Base-by-base conservation (phyloP, 1,140 invertebrate species). In the Arctopsyche grandis region DNA sequence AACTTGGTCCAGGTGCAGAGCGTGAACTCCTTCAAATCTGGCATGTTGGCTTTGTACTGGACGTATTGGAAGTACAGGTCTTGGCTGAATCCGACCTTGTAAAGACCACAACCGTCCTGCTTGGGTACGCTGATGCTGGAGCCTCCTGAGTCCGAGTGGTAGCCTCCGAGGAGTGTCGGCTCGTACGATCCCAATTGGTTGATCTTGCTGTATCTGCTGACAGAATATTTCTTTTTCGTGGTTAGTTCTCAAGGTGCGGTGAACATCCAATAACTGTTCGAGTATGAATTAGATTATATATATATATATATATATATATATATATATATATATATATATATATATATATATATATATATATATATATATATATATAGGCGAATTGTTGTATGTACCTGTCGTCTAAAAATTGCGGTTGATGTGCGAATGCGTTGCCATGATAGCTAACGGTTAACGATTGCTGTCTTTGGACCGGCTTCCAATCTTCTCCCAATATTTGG, bases 1-100 rank as follows among this genome's bases (percentile, higher is more conserved):
- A 94, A 95, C 82, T 94, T 94, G 76, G 90, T 92, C 94, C 94
- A 96, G 84, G 91, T 90, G 83, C 94, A 96, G 0, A 95, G 86
- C 0, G 94, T 95, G 83, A 95, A 95, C 84, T 95, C 94, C 81
- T 94, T 93, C 69, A 95, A 82, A 79, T 94, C 91, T 0, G 94
- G 93, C 7, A 96, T 80, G 19, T 90, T 83, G 16, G 88, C 90
- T 77, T 93, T 92, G 84, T 94, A 95, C 76, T 93, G 91, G 21
- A 95, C 84, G 19, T 91, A 91, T 85, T 93, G 92, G 79, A 91
- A 92, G 83, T 91, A 92, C 1, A 92, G 84, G 70, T 93, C 92
- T 83, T 93, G 93, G 73, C 86, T 89, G 73, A 89, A 86, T 5
- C 89, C 88, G 0, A 93, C 90, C 85, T 93, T 93, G 85, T 93